phyloP scores from a whole-genome alignment of 1,140 invertebrate genomes.

The Hylaeus anthracinus region DNA sequence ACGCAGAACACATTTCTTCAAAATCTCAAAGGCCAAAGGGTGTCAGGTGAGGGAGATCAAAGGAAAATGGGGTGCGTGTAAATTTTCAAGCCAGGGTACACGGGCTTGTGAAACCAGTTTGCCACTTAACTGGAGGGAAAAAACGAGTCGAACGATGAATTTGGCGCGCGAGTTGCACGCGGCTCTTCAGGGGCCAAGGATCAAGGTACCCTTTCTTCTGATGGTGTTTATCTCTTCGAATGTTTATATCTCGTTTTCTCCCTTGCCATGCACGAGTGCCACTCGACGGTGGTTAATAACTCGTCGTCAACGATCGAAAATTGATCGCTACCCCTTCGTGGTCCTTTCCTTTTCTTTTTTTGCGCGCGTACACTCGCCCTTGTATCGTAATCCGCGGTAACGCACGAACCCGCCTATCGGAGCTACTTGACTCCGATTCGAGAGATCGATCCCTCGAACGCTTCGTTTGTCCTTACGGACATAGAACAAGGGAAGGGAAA shows the following conservation, averaged over 20 bases:
- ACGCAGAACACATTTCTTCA: neutral
- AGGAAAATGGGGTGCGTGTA: neutral
- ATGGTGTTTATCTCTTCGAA: constrained; percentile 13
- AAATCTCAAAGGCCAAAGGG: neutral
- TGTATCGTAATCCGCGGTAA: constrained; percentile 2
- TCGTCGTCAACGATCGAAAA: constrained; percentile 38
- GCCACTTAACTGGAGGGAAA: neutral
- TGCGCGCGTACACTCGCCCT: neutral
- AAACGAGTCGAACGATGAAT: constrained; percentile 35
- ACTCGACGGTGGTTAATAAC: constrained; percentile 58
- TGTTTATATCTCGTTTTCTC: constrained; percentile 55
- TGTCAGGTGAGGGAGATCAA: neutral
- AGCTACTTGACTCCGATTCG: constrained; percentile 29
- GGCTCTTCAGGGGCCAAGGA: constrained; percentile 32
- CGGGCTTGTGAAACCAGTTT: neutral
- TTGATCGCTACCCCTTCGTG: constrained; percentile 25
- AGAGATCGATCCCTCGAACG: constrained; percentile 30
- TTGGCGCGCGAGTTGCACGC: constrained; percentile 26
- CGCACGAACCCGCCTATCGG: constrained; percentile 2
- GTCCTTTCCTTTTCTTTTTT: neutral
- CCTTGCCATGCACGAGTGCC: constrained; percentile 27
- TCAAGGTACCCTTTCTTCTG: constrained; percentile 17
- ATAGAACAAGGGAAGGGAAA: constrained; percentile 17
- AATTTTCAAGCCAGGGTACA: neutral
- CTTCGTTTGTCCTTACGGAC: constrained; percentile 30